phyloP scores from a whole-genome alignment of 2,113 vertebrate genomes.

The Pedionomus torquatus region DNA sequence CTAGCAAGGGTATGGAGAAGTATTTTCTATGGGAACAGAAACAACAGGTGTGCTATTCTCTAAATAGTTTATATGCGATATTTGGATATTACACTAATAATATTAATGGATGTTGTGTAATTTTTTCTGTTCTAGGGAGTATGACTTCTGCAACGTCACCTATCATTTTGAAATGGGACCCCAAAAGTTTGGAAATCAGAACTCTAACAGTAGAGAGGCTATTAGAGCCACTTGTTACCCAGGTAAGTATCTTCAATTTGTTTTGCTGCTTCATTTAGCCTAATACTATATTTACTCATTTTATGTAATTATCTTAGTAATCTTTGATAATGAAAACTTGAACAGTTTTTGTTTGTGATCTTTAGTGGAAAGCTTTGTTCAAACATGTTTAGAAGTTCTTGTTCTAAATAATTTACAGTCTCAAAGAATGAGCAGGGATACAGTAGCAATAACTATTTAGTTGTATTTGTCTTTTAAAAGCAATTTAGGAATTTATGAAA shows the following conservation, averaged over 20 bases:
- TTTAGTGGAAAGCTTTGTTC: neutral
- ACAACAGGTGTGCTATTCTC: neutral
- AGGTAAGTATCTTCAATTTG: constrained; percentile 78
- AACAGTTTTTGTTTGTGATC: neutral
- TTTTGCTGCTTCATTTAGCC: neutral
- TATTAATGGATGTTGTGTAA: neutral
- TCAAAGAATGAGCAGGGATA: neutral
- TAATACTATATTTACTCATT: neutral
- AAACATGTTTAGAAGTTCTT: neutral
- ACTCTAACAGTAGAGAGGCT: constrained; percentile 96
- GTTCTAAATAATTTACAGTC: constrained; percentile 10
- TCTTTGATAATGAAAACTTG: neutral
- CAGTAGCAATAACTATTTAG: neutral
- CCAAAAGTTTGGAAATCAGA: constrained; percentile 97
- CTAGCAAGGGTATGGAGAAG: neutral
- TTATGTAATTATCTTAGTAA: neutral
- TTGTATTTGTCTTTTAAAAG: neutral
- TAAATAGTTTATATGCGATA: neutral
- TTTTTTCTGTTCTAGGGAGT: constrained; percentile 67
- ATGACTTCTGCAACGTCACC: constrained; percentile 90
- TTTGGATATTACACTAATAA: neutral
- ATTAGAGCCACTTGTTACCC: constrained; percentile 94
- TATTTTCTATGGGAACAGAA: neutral
- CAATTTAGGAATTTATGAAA: neutral
- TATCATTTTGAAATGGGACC: constrained; percentile 99